Base-by-base conservation (phyloP, 1,140 invertebrate species). In the Neodiprion lecontei region DNA sequence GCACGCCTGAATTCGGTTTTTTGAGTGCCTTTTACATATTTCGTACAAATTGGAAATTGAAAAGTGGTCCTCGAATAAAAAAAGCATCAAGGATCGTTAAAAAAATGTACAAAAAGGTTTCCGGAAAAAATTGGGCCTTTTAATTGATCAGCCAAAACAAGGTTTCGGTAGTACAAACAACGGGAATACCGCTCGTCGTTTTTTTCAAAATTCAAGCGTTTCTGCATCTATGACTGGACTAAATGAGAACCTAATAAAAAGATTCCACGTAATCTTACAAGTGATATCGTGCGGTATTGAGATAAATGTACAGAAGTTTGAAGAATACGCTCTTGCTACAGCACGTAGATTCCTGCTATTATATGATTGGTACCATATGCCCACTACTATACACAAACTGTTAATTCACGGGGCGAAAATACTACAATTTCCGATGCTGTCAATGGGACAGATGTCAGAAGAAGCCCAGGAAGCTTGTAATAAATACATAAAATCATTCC, bases 161-260 rank as follows among this genome's bases (percentile, higher is more conserved):
- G 74, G 75, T 11, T 84, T 80, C 75, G 84, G 81, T 8, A 83
- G 80, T 65, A 81, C 77, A 7, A 87, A 87, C 78, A 79, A 83
- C 72, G 82, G 82, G 1, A 80, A 81, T 68, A 80, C 72, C 47
- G 71, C 72, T 17, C 67, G 77, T 21, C 17, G 17, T 21, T 21
- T 21, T 21, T 21, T 21, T 21, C 17, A 21, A 21, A 21, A 21
- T 21, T 21, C 17, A 21, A 21, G 17, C 17, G 0, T 21, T 21
- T 21, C 17, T 21, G 17, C 17, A 21, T 21, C 17, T 21, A 21
- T 21, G 17, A 21, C 17, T 21, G 17, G 17, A 21, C 17, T 21
- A 21, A 0, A 21, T 21, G 17, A 21, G 17, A 0, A 21, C 17
- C 17, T 21, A 21, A 21, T 21, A 21, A 21, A 21, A 21, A 21